These are phyloP conservation scores for Eurytoma adleriae DNA, from an alignment of 2,888 invertebrate genomes.

Conservation along the genomic window DNA sequence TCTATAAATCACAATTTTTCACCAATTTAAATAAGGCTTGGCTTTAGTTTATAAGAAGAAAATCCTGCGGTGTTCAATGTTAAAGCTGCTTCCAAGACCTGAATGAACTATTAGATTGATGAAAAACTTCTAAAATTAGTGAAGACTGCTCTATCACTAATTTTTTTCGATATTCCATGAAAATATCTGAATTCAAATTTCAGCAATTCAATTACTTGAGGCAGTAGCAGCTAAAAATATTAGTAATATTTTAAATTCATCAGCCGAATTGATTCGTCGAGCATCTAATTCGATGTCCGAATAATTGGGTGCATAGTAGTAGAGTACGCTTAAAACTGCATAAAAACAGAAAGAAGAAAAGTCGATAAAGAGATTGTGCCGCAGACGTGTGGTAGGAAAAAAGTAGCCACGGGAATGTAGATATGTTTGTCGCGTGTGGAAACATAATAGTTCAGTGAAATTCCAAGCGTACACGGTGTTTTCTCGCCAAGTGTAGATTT, in stretches of 20 bases:
- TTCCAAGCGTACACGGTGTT: not conserved
- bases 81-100: too few relatives aligned
- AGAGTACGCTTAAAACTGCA: too few relatives aligned
- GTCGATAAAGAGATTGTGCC: not conserved
- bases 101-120: too few relatives aligned
- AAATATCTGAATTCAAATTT: too few relatives aligned
- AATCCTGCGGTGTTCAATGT: too few relatives aligned
- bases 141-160: too few relatives aligned
- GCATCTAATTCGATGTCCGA: slow-evolving; percentile 29
- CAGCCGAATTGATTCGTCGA: slow-evolving; percentile 7
- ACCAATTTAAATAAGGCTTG: too few relatives aligned
- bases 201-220: not conserved
- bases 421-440: slow-evolving; percentile 1
- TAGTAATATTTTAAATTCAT: slow-evolving; percentile 7
- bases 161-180: too few relatives aligned
- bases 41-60: too few relatives aligned
- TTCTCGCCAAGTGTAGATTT: too few relatives aligned
- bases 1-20: too few relatives aligned
- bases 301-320: not conserved
- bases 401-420: not conserved
- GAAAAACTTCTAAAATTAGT: too few relatives aligned
- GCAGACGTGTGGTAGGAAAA: not conserved
- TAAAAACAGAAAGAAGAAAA: not conserved
- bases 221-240: not conserved
- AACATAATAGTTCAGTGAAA: slow-evolving; percentile 2